Evolutionary conservation across 2,113 vertebrate species (phyloP).

Genomic region (Sula dactylatra): DNA sequence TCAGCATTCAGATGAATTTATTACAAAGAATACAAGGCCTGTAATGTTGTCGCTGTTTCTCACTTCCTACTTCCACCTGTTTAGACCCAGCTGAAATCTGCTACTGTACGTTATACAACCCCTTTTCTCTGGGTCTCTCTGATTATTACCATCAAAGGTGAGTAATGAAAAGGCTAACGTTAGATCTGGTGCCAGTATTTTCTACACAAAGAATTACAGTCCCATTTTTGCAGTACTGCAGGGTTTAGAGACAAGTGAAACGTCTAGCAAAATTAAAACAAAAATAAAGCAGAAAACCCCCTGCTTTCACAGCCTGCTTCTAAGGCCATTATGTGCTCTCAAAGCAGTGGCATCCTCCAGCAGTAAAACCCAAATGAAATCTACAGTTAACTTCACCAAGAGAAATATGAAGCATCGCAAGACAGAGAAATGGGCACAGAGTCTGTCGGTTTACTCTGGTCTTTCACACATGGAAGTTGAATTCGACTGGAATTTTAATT

Average conservation of each 20-base stretch:
- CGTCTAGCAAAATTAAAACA: not conserved
- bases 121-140: not conserved
- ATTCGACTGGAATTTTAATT: not conserved
- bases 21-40: not conserved
- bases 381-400: not conserved
- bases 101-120: not conserved
- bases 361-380: not conserved
- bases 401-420: not conserved
- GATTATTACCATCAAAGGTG: not conserved
- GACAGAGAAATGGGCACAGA: not conserved
- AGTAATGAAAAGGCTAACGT: not conserved
- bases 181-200: not conserved
- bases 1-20: not conserved
- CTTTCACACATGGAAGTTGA: not conserved
- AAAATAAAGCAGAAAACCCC: not conserved
- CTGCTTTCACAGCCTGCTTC: not conserved
- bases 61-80: constrained; percentile 14
- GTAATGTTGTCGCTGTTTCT: not conserved
- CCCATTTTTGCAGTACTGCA: not conserved
- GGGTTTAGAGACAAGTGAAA: not conserved
- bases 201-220: not conserved
- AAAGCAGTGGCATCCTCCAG: not conserved
- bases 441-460: not conserved
- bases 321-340: not conserved
- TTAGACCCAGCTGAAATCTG: not conserved